A percentile compares a stretch with the other conserved stretches of the same genome.
These are phyloP conservation scores for Scrobipalpa costella DNA, from an alignment of 2,888 invertebrate genomes.

Conservation along the genomic window DNA sequence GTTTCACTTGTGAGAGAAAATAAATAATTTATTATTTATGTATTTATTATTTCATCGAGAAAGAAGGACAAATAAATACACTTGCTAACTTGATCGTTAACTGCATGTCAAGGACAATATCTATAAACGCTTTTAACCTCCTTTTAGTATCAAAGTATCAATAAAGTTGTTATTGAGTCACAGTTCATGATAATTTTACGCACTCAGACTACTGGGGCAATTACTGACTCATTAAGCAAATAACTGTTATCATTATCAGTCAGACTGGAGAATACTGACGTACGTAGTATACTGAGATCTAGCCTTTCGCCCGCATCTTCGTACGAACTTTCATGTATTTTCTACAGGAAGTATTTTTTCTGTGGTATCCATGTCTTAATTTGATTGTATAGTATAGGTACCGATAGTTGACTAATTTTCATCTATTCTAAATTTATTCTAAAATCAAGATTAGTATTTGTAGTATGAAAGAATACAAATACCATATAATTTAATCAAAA, in stretches of 20 bases:
- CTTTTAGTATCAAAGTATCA: slow-evolving; percentile 45
- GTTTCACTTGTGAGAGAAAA: too few species aligned
- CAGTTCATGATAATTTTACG: slow-evolving; percentile 26
- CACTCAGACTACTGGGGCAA: background rate
- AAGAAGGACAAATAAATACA: too few species aligned
- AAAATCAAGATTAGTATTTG: too few species aligned
- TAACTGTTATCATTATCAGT: slow-evolving; percentile 18
- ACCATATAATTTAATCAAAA: too few species aligned
- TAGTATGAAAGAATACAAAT: too few species aligned
- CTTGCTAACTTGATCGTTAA: background rate
- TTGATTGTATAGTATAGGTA: too few species aligned
- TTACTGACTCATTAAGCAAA: slow-evolving; percentile 17
- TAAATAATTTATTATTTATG: too few species aligned
- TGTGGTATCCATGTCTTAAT: too few species aligned
- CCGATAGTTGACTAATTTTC: too few species aligned
- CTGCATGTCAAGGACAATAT: slow-evolving; percentile 48
- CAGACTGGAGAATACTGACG: slow-evolving; percentile 11
- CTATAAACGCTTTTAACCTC: slow-evolving; percentile 41
- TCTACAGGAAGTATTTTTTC: too few species aligned
- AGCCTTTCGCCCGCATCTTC: background rate
- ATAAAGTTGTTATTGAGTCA: slow-evolving; percentile 30
- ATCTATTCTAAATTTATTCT: too few species aligned
- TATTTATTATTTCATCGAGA: too few species aligned
- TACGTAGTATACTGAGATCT: background rate
- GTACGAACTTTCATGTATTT: background rate